Base-by-base conservation (phyloP, 1,140 invertebrate genomes). In the Dufourea novaeangliae region DNA sequence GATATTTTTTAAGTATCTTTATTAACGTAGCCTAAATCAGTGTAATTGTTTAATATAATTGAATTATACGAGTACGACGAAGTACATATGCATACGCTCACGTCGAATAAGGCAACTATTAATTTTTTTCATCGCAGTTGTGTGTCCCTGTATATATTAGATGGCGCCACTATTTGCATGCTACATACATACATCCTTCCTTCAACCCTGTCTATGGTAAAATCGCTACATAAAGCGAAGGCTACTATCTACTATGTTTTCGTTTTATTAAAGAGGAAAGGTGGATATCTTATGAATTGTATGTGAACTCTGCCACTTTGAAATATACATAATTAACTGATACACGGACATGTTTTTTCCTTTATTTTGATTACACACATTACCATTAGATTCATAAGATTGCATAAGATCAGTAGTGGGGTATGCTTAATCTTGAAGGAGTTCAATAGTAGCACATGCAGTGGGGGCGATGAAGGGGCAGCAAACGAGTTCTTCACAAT, bases 401-500 rank as follows among this genome's bases (percentile, higher is more conserved):
- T 34, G 34, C 14, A 7, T 17, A 39, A 41, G 46, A 71, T 41
- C 32, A 71, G n/a, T 41, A 50, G 37, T 34, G 46, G 44, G 37
- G 57, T 34, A 63, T 32, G 37, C 17, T 63, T 56, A 78, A 78
- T 71, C 27, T 71, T 34, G 25, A 46, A 71, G 27, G 22, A 63
- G 57, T 25, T 71, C 68, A 44, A 54, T 71, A 71, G 41, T 71
- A 62, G 44, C 46, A 34, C 4, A 63, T 44, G 8, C 14, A 62
- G 44, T 71, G 67, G 67, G 66, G 66, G 41, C 41, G 22, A 78
- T 34, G 68, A 63, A 78, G 75, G 57, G n/a, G 11, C 41, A 78
- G 44, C 57, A 78, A 78, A 78, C 68, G 27, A 78, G 68, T 78
- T 78, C 62, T 37, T 41, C n/a, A 78, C 75, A 72, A 78, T 69